phyloP scores from a whole-genome alignment of 2,888 invertebrate species.

The Conomelus anceps region DNA sequence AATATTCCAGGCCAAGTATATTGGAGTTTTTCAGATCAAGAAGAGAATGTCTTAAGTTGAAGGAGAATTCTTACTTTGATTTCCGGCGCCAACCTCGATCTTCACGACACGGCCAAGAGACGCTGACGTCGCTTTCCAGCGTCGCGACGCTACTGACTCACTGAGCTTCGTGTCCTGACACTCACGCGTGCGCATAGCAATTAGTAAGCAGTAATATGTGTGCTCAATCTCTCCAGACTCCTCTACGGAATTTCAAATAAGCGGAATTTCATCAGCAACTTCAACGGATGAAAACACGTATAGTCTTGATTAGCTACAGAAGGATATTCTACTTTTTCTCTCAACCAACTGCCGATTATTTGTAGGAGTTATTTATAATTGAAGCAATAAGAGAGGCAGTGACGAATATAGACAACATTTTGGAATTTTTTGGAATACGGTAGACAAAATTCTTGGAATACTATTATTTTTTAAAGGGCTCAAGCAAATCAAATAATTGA shows the following conservation, averaged over 20 bases:
- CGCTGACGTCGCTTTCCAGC: neutral
- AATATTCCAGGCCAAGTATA: too few relatives aligned
- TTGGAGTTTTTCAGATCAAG: too few relatives aligned
- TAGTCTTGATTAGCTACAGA: neutral
- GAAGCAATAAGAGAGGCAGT: too few relatives aligned
- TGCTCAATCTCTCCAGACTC: neutral
- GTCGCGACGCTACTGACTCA: neutral
- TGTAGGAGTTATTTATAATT: too few relatives aligned
- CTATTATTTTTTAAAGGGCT: too few relatives aligned
- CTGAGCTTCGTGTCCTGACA: neutral
- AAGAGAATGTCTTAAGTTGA: too few relatives aligned
- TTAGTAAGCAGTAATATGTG: neutral
- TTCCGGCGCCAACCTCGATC: neutral
- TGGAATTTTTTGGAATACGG: too few relatives aligned
- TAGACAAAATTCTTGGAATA: too few relatives aligned
- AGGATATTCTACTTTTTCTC: neutral
- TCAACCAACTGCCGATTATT: too few relatives aligned
- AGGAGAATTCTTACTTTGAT: neutral
- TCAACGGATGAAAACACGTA: neutral
- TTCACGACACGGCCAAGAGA: neutral
- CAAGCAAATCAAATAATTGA: too few relatives aligned
- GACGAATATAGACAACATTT: too few relatives aligned
- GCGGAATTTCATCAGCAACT: too few relatives aligned
- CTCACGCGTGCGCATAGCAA: neutral
- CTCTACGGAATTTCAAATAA: neutral